Conservation (phyloP, 2,113 vertebrate genomes). For the Nettapus auritus region DNA sequence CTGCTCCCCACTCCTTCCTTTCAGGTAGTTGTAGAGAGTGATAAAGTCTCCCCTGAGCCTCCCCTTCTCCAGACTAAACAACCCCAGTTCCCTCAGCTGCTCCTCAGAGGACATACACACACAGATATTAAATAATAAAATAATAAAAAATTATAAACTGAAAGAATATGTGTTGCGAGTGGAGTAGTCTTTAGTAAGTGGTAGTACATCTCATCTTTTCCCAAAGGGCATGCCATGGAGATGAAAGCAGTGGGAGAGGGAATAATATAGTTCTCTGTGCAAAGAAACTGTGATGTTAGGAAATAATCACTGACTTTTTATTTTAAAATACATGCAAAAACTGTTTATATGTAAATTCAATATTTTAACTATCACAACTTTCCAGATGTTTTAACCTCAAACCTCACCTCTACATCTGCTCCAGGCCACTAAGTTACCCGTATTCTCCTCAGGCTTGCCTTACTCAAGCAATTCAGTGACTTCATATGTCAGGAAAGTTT, state of each 20-base stretch:
- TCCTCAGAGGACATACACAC: too few species aligned
- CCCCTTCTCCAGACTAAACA: too few species aligned
- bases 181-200: too few species aligned
- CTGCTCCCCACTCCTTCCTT: too few species aligned
- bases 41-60: too few species aligned
- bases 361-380: background rate
- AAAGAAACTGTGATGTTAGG: background rate
- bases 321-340: background rate
- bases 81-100: too few species aligned
- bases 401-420: rapidly evolving
- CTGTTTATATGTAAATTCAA: background rate
- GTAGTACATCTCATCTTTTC: too few species aligned
- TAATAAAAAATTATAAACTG: background rate
- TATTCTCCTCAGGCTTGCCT: background rate
- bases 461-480: background rate
- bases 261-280: too few species aligned
- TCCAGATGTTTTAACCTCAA: background rate
- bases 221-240: too few species aligned
- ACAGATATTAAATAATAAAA: too few species aligned
- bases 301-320: background rate
- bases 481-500: background rate
- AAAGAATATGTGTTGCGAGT: background rate
- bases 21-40: too few species aligned
- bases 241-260: too few species aligned
- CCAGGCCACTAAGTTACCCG: background rate